Base-by-base conservation (phyloP, 2,113 vertebrate genomes). In the Danio rerio region DNA sequence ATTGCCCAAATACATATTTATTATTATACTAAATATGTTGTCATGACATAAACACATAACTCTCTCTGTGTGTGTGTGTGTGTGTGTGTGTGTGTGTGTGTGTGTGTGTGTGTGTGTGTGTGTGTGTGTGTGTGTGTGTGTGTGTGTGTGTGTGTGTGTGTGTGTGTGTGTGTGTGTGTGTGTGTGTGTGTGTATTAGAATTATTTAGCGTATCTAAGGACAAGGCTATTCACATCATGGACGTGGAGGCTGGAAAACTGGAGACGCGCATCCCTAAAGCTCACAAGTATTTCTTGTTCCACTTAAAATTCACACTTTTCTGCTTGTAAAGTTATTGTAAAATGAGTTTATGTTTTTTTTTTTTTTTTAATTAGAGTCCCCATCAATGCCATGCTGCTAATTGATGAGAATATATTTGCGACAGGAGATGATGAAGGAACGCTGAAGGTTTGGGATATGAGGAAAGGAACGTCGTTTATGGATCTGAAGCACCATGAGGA, bases 401-500 rank as follows among this genome's bases (percentile, higher is more conserved):
- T 99, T 59, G 96, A 98, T 73, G 90, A 95, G 65, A 94, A 99
- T 87, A 9, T 97, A 16, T 87, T 99, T 78, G 97, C 96, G 9
- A 99, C 98, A 9, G 97, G 97, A 0, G 98, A 99, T 0, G 98
- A 99, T 1, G 85, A 74, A 0, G 97, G 98, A 0, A 92, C 88
- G 0, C 52, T 99, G 83, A 97, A 98, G 85, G 94, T 99, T 58
- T 99, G 98, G 98, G 98, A 99, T 78, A 92, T 98, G 91, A 96
- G 98, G 79, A 96, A 90, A 85, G 96, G 95, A 20, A 91, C 90
- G 0, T 87, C 96, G 0, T 55, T 98, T 83, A 94, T 99, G 96
- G 97, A 98, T 20, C 89, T 96, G 86, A 95, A 92, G 56, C 94
- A 98, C n/a, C 97, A 99, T 1, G 95, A 98, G 42, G 98, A 99